These are phyloP conservation scores for Oreochromis grahami DNA, from an alignment of 2,797 vertebrate genomes.

Conservation along the genomic window DNA sequence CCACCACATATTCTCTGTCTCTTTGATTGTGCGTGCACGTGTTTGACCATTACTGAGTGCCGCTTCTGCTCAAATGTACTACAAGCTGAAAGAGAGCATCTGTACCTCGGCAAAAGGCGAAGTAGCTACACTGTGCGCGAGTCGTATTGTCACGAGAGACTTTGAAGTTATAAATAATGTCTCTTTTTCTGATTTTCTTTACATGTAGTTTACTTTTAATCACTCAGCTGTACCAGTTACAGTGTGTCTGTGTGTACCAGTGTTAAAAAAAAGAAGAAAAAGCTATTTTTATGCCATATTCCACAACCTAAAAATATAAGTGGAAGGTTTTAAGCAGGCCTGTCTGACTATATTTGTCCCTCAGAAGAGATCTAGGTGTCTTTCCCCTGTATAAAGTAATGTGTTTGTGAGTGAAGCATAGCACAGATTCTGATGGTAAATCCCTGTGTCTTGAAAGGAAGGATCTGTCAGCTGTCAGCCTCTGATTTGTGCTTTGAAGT, in stretches of 20 bases:
- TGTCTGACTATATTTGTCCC: slow-evolving; percentile 22
- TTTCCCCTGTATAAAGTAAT: not conserved
- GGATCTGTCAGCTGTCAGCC: slow-evolving; percentile 41
- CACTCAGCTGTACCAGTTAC: slow-evolving; percentile 3
- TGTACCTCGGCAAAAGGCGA: slow-evolving; percentile 6
- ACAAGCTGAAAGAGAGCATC: slow-evolving; percentile 1
- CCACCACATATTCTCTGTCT: not conserved
- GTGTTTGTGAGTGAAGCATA: not conserved
- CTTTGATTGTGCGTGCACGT: not conserved
- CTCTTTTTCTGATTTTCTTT: slow-evolving; percentile 6
- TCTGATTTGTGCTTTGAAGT: slow-evolving; percentile 34
- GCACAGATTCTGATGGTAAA: slow-evolving; percentile 12
- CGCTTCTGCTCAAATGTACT: not conserved
- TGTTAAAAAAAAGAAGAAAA: not conserved
- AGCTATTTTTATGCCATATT: slow-evolving; percentile 7
- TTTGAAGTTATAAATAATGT: slow-evolving; percentile 57
- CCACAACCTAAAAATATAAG: slow-evolving; percentile 9
- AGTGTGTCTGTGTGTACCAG: not conserved
- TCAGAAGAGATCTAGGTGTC: slow-evolving; percentile 8
- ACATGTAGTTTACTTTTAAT: slow-evolving; percentile 29
- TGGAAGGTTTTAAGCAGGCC: slow-evolving; percentile 17
- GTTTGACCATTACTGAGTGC: not conserved
- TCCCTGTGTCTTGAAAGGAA: slow-evolving; percentile 26
- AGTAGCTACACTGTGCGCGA: not conserved
- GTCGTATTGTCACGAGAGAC: slow-evolving; percentile 20